Conservation (phyloP, 2,888 invertebrate species). For the Antitype chi region DNA sequence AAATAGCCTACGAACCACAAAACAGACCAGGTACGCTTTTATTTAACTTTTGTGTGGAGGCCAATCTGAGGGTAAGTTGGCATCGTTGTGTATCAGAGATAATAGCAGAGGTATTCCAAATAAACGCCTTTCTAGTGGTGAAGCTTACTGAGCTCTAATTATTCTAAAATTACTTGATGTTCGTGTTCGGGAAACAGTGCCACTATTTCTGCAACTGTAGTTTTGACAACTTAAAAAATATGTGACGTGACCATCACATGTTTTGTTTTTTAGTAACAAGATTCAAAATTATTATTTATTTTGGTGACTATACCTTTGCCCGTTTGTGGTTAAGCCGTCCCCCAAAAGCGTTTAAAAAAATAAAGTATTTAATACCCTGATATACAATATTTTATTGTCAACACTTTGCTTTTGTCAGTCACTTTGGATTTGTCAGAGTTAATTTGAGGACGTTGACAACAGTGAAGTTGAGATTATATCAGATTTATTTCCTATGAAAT, state of each 20-base stretch:
- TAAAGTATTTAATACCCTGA: constrained; percentile 61
- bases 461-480: background rate
- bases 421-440: constrained; percentile 49
- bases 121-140: background rate
- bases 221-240: background rate
- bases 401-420: constrained; percentile 41
- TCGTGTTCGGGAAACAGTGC: background rate
- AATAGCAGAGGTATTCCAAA: background rate
- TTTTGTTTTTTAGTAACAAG: background rate
- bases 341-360: constrained; percentile 33
- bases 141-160: background rate
- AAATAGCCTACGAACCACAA: constrained; percentile 53
- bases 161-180: background rate
- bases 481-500: background rate
- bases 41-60: background rate
- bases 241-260: background rate
- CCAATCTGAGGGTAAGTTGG: no score
- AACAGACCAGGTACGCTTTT: constrained; percentile 19
- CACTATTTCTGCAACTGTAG: background rate
- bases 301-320: constrained; percentile 9
- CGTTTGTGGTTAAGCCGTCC: constrained; percentile 33
- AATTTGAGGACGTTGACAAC: background rate
- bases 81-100: background rate
- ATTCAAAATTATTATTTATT: constrained; percentile 2
- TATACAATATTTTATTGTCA: constrained; percentile 43